Conservation (phyloP, 2,113 vertebrate genomes). For the Crypturellus undulatus region DNA sequence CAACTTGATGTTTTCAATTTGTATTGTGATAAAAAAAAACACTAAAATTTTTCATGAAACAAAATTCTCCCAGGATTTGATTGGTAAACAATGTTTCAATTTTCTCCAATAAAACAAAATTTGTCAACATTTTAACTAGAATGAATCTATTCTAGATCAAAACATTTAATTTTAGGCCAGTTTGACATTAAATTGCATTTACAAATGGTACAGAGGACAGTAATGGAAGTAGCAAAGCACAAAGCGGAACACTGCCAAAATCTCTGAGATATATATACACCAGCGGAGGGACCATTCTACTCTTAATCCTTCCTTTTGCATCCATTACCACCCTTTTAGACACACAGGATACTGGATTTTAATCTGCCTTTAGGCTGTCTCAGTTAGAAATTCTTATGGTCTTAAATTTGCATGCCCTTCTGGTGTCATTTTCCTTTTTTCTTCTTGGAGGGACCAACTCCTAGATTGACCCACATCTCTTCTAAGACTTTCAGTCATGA, state of each 20-base stretch:
- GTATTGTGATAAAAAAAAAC: neutral
- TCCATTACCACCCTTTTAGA: neutral
- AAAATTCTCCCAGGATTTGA: neutral
- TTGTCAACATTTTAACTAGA: neutral
- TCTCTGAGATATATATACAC: neutral
- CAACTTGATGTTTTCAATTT: neutral
- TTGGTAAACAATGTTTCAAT: neutral
- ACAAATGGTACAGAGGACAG: neutral
- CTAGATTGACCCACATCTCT: neutral
- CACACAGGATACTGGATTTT: neutral
- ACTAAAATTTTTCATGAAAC: neutral
- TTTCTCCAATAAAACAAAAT: neutral
- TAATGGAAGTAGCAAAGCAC: neutral
- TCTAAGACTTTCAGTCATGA: neutral
- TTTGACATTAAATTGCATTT: slow-evolving; percentile 16
- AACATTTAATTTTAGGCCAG: neutral
- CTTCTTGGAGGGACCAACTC: neutral
- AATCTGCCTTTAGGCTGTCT: neutral
- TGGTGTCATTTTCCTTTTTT: neutral
- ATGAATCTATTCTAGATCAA: neutral
- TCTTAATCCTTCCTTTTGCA: neutral
- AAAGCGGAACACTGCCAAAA: neutral
- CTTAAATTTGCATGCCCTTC: neutral
- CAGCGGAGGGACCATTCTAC: neutral
- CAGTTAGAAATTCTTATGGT: neutral